Percentiles rank a stretch among this genome's conserved stretches.
Evolutionary conservation across 2,113 vertebrate genomes (phyloP).

Genomic region (Tenrec ecaudatus): DNA sequence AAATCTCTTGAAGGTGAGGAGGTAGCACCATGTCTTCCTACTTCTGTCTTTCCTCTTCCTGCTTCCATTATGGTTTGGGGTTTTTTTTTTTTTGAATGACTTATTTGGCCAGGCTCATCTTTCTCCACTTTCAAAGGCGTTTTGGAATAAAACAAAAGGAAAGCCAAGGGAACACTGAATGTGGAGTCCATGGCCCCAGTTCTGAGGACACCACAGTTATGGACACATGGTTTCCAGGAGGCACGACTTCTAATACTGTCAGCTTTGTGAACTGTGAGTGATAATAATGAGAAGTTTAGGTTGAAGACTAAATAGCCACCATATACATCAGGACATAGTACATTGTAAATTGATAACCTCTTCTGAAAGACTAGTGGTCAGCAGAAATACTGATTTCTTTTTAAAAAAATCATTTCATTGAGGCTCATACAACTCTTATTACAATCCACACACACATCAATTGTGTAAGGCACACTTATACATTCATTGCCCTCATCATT

Average conservation of each 20-base stretch:
- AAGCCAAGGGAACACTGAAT: neutral
- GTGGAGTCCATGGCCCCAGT: neutral
- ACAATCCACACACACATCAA: no score
- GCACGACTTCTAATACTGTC: neutral
- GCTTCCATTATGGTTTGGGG: fast-evolving
- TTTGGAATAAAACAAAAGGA: neutral
- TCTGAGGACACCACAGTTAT: no score
- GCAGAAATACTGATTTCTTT: neutral
- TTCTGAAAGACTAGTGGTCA: neutral
- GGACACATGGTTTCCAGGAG: neutral
- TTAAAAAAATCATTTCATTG: no score
- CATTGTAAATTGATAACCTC: neutral
- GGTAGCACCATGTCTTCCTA: neutral
- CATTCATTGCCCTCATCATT: no score
- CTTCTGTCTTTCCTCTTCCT: neutral
- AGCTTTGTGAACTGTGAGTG: neutral
- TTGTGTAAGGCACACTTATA: no score
- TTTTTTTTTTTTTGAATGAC: neutral
- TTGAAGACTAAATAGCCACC: neutral
- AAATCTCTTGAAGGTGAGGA: neutral
- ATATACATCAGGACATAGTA: neutral
- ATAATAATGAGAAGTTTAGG: neutral
- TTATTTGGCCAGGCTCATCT: neutral
- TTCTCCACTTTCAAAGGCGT: fast-evolving
- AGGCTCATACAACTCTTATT: no score